These are phyloP conservation scores for Actinernus sp. DNA, from an alignment of 92 coral and sea anemone species.

Conservation along the genomic window DNA sequence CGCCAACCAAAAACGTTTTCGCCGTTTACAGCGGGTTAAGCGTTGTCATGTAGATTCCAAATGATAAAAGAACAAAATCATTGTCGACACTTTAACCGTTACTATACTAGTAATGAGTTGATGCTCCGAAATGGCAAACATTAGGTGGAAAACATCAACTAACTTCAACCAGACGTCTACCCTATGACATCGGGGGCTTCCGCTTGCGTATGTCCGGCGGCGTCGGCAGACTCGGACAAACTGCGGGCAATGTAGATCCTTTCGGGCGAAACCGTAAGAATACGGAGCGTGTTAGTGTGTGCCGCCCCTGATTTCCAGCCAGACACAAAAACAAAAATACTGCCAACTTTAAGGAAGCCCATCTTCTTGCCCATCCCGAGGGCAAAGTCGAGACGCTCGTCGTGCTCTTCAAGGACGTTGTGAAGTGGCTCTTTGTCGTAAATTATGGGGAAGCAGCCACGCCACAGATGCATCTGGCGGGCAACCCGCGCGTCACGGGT, in stretches of 20 bases:
- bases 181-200: neutral
- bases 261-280: slow-evolving; percentile 80
- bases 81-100: no score
- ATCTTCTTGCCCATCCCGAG: slow-evolving; percentile 84
- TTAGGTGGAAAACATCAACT: no score
- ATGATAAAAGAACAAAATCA: no score
- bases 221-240: slow-evolving; percentile 73
- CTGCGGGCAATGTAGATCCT: slow-evolving; percentile 83
- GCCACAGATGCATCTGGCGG: slow-evolving; percentile 90
- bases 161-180: no score
- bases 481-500: slow-evolving; percentile 98
- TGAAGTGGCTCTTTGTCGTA: slow-evolving; percentile 81
- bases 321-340: slow-evolving; percentile 88
- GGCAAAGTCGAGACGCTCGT: slow-evolving; percentile 91
- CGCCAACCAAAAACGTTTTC: no score
- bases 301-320: slow-evolving; percentile 99
- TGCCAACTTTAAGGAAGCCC: slow-evolving; percentile 92
- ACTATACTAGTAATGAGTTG: no score
- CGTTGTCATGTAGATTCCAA: no score
- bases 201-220: slow-evolving; percentile 12
- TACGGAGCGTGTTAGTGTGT: slow-evolving; percentile 96
- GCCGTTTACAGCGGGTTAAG: no score
- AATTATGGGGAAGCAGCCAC: slow-evolving; percentile 94
- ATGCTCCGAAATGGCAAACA: no score
- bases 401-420: slow-evolving; percentile 91